A percentile compares a stretch with the other conserved stretches of the same genome.
Evolutionary conservation across 2,797 vertebrate species (phyloP).

Genomic region (Kryptopterus vitreolus): DNA sequence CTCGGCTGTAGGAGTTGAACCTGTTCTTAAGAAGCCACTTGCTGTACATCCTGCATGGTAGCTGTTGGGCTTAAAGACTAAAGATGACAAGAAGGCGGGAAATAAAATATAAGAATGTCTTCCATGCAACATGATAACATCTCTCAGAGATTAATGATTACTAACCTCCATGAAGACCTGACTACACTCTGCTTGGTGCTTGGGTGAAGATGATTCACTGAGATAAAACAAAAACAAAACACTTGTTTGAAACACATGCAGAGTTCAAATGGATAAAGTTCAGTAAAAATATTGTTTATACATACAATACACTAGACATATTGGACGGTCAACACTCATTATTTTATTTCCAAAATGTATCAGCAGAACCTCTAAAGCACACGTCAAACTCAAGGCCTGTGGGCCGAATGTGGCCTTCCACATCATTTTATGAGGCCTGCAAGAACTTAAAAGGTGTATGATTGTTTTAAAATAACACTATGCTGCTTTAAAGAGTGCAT

Average conservation of each 20-base stretch:
- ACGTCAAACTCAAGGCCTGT: too few species aligned
- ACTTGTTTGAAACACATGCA: background rate
- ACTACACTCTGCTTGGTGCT: constrained; percentile 89
- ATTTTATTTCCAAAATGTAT: background rate
- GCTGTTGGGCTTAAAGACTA: constrained; percentile 73
- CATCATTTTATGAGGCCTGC: too few species aligned
- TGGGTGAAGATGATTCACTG: constrained; percentile 94
- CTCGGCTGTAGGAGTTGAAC: constrained; percentile 88
- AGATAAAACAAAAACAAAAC: constrained; percentile 35
- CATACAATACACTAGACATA: background rate
- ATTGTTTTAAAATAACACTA: too few species aligned
- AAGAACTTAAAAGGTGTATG: too few species aligned
- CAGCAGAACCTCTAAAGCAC: background rate
- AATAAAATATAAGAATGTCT: background rate
- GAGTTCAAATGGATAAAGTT: background rate
- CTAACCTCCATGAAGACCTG: constrained; percentile 82
- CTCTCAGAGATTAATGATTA: constrained; percentile 26
- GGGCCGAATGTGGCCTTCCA: too few species aligned
- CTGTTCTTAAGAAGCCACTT: constrained; percentile 91
- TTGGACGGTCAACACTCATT: background rate
- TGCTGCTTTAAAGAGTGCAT: too few species aligned
- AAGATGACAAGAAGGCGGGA: constrained; percentile 63
- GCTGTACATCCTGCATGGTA: constrained; percentile 88
- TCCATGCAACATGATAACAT: background rate
- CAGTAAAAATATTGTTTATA: background rate